Evolutionary conservation across 2,113 vertebrate genomes (phyloP), one percentile per base, ranked within the genome.

Genomic region (Sander vitreus): DNA sequence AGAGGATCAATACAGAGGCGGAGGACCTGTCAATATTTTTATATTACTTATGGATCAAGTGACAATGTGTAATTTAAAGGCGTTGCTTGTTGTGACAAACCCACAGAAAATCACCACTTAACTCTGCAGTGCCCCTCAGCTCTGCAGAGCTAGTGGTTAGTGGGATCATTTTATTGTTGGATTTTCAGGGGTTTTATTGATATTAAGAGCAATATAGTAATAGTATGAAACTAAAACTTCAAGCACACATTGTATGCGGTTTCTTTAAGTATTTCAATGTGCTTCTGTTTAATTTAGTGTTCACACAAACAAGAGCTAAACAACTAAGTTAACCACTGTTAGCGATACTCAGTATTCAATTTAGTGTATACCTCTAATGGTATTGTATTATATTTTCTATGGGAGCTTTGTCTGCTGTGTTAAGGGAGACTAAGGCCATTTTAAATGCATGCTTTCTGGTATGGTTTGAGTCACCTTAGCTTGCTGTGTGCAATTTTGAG

Each of bases 1-100:
- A 45, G 9, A n/a, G 50, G 68, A 74, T 86, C 78, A 27, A 87
- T 82, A 80, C 8, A 4, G 45, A 80, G 75, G 62, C 4, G n/a
- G 70, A 60, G 39, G 27, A 43, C 30, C 21, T 58, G 73, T 69
- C 71, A 74, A 55, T 75, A 23, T 21, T 48, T 69, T 63, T 27
- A 10, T 47, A 47, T 80, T 16, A 81, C 19, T 57, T 39, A 54
- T 53, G 15, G 1, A 67, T 78, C 21, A 47, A 36, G 78, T 65
- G 33, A 45, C 3, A 43, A 3, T 18, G 15, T 25, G 15, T 51
- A 13, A 77, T 11, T 6, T 58, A 36, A 64, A 57, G 9, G 27
- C 39, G 47, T 18, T 59, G 6, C 14, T 76, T 57, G 27, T 48
- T 67, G 36, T 48, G 48, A 60, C 0, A 6, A 19, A 58, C 7